Conservation (phyloP, 1,140 invertebrate genomes). For the Dryas iulia region DNA sequence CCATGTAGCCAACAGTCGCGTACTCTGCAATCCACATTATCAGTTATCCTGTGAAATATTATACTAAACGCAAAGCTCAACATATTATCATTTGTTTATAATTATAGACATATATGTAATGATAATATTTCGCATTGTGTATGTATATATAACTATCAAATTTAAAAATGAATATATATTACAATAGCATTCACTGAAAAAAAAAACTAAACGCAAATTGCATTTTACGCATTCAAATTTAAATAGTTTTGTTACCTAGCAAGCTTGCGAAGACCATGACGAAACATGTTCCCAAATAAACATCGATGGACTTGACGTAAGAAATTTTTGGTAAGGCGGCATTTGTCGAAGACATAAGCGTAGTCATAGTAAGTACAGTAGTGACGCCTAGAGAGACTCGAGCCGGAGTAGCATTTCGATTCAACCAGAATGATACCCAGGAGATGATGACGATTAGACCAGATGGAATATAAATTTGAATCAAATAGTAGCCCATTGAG, state of each 20-base stretch:
- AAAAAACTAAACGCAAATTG: conserved; percentile 1
- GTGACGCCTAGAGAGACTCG: conserved; percentile 97
- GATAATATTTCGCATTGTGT: not conserved
- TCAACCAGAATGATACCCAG: conserved; percentile 97
- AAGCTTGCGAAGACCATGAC: conserved; percentile 97
- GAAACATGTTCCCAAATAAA: conserved; percentile 98
- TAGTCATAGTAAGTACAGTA: conserved; percentile 99
- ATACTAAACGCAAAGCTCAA: conserved; percentile 1
- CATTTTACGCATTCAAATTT: conserved; percentile 7
- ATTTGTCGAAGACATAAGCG: conserved; percentile 99
- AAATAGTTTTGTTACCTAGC: conserved; percentile 84
- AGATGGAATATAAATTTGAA: conserved; percentile 99
- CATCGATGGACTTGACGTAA: conserved; percentile 99
- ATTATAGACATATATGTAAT: not conserved
- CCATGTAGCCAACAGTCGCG: conserved; percentile 96
- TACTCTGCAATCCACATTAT: conserved; percentile 85
- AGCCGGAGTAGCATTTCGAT: conserved; percentile 97
- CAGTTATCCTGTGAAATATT: not conserved
- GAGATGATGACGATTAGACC: conserved; percentile 99
- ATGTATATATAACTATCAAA: not conserved
- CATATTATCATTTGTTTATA: not conserved
- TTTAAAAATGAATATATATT: too few relatives aligned
- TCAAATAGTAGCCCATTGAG: conserved; percentile 99
- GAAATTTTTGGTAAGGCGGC: conserved; percentile 98
- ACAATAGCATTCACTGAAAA: not conserved